phyloP scores from a whole-genome alignment of 2,797 vertebrate species.

The Pseudochromis fuscus region DNA sequence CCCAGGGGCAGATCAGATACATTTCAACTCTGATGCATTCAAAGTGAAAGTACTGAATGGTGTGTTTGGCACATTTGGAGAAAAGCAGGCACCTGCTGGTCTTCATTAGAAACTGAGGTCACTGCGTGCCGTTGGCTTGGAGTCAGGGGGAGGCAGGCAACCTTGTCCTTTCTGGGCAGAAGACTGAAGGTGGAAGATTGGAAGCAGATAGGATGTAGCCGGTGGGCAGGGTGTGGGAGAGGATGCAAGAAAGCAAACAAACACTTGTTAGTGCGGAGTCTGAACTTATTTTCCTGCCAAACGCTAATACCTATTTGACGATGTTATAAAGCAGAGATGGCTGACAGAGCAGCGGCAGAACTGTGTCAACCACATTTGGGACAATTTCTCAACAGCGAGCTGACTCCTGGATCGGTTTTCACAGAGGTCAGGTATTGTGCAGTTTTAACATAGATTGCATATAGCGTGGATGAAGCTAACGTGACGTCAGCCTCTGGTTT shows the following conservation, averaged over 20 bases:
- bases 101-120: slow-evolving; percentile 59
- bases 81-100: slow-evolving; percentile 45
- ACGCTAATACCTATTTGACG: slow-evolving; percentile 6
- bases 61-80: slow-evolving; percentile 45
- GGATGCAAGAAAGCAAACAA: slow-evolving; percentile 38
- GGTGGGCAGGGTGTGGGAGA: slow-evolving; percentile 49
- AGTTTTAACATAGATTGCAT: slow-evolving; percentile 23
- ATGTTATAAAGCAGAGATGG: slow-evolving; percentile 7
- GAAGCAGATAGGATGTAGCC: slow-evolving; percentile 52
- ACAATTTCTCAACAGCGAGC: not conserved
- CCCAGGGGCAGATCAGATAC: not conserved
- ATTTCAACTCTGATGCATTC: slow-evolving; percentile 1
- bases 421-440: slow-evolving; percentile 6
- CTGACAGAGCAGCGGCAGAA: slow-evolving; percentile 11
- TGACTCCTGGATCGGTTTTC: slow-evolving; percentile 13
- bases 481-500: too few relatives aligned
- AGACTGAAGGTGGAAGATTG: slow-evolving; percentile 52
- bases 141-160: slow-evolving; percentile 40
- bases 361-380: slow-evolving; percentile 4
- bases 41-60: slow-evolving; percentile 25
- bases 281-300: slow-evolving; percentile 20
- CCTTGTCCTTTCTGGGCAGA: slow-evolving; percentile 51
- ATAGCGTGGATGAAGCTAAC: too few relatives aligned
- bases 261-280: not conserved
- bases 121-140: slow-evolving; percentile 39